Evolutionary conservation across 2,888 invertebrate species (phyloP).

Genomic region (Eupithecia subumbrata): DNA sequence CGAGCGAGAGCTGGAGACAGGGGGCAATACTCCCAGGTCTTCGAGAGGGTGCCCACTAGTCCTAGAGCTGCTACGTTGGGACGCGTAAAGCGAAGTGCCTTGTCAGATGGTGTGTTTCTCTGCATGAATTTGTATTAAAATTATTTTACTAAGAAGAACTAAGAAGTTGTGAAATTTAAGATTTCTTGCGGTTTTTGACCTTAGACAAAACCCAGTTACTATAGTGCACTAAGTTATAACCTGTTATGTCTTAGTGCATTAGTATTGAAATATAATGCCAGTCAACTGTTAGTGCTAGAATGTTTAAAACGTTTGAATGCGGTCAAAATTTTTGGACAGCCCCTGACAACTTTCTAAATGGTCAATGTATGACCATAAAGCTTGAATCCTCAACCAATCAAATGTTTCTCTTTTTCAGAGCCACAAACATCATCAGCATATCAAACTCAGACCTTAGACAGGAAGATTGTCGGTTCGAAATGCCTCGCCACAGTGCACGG

Average conservation of each 20-base stretch:
- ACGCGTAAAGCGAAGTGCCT: constrained; percentile 71
- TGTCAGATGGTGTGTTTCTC: constrained; percentile 64
- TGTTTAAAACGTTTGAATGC: neutral
- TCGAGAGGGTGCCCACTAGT: constrained; percentile 83
- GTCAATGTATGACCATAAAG: neutral
- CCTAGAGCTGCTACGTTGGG: constrained; percentile 79
- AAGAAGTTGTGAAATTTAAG: neutral
- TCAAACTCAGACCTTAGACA: constrained; percentile 76
- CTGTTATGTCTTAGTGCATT: neutral
- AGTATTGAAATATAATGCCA: neutral
- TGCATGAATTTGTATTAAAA: neutral
- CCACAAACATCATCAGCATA: constrained; percentile 80
- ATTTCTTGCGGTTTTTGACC: neutral
- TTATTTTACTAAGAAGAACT: neutral
- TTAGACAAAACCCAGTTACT: neutral
- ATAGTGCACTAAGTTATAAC: too few relatives aligned
- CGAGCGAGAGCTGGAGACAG: constrained; percentile 74
- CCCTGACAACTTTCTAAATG: neutral
- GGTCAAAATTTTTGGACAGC: neutral
- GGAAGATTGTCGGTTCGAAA: constrained; percentile 65
- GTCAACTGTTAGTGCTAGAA: neutral
- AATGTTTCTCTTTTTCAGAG: constrained; percentile 55
- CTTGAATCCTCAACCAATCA: neutral
- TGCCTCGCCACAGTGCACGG: constrained; percentile 77
- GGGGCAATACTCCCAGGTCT: constrained; percentile 81